A percentile compares a stretch with the other conserved stretches of the same genome.
Evolutionary conservation across 1,140 invertebrate genomes (phyloP).

Genomic region (Caerostris darwini): DNA sequence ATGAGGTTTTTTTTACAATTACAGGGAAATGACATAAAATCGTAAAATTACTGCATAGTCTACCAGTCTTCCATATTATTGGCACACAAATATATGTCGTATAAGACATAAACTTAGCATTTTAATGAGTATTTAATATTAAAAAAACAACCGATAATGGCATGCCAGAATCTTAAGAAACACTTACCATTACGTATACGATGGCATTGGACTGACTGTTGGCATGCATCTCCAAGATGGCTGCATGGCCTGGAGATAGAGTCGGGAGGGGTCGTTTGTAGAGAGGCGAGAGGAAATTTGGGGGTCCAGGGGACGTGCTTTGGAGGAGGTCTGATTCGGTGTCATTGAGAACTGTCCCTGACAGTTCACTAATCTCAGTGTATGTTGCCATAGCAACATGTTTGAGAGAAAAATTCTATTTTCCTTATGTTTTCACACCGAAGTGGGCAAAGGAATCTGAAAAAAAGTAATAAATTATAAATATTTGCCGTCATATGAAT

Average conservation of each 20-base stretch:
- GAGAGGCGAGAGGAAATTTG: neutral
- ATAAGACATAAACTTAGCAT: no score
- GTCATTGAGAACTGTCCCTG: neutral
- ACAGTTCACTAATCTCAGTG: constrained; percentile 18
- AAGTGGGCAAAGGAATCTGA: neutral
- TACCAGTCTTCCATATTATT: no score
- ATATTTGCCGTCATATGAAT: neutral
- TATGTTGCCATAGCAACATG: constrained; percentile 67
- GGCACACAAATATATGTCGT: no score
- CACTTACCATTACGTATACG: constrained; percentile 68
- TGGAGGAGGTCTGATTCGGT: neutral
- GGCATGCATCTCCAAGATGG: constrained; percentile 78
- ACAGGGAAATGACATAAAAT: no score
- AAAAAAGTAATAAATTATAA: neutral
- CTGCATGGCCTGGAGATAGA: constrained; percentile 70
- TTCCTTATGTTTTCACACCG: neutral
- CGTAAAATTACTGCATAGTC: no score
- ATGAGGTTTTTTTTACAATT: no score
- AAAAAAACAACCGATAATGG: neutral
- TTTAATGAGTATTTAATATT: neutral
- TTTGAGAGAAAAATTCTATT: neutral
- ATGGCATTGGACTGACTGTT: constrained; percentile 77
- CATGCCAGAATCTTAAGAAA: neutral
- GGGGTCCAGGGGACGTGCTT: constrained; percentile 4
- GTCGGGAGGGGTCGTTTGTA: constrained; percentile 42